Evolutionary conservation across 1,140 invertebrate genomes (phyloP).

Genomic region (Littorina saxatilis): DNA sequence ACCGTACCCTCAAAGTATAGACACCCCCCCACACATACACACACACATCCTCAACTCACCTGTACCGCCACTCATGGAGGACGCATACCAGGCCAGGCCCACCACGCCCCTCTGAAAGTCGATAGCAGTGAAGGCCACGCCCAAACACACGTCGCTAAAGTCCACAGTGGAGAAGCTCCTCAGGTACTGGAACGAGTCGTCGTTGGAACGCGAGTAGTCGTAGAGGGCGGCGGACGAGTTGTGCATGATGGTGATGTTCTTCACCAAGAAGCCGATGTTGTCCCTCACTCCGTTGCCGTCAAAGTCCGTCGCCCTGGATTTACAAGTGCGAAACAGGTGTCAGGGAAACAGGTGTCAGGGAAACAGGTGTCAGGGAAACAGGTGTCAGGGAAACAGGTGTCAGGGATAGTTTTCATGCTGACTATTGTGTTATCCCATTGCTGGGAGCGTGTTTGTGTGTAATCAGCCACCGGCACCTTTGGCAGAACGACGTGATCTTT

Average conservation of each 20-base stretch:
- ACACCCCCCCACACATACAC: no score
- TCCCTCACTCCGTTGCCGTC: slow-evolving; percentile 62
- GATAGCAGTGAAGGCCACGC: slow-evolving; percentile 61
- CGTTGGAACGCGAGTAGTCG: slow-evolving; percentile 43
- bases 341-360: no score
- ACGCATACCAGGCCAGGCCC: slow-evolving; percentile 66
- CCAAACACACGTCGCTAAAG: slow-evolving; percentile 59
- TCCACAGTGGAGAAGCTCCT: slow-evolving; percentile 59
- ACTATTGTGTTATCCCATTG: no score
- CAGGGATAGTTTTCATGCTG: no score
- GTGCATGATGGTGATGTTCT: slow-evolving; percentile 58
- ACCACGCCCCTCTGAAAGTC: slow-evolving; percentile 62
- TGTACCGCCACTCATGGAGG: slow-evolving; percentile 46
- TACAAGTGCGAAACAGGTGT: no score
- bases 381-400: no score
- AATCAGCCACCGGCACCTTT: no score
- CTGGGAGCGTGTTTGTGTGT: no score
- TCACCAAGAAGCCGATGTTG: slow-evolving; percentile 64
- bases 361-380: no score
- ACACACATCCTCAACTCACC: no score
- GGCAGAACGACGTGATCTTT: no score
- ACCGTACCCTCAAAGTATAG: no score
- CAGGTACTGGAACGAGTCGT: slow-evolving; percentile 56
- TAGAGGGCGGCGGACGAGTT: slow-evolving; percentile 42
- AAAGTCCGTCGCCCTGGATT: slow-evolving; percentile 64